These are phyloP conservation scores for Enteromius trimaculatus DNA, from an alignment of 2,797 vertebrate species.

Conservation along the genomic window DNA sequence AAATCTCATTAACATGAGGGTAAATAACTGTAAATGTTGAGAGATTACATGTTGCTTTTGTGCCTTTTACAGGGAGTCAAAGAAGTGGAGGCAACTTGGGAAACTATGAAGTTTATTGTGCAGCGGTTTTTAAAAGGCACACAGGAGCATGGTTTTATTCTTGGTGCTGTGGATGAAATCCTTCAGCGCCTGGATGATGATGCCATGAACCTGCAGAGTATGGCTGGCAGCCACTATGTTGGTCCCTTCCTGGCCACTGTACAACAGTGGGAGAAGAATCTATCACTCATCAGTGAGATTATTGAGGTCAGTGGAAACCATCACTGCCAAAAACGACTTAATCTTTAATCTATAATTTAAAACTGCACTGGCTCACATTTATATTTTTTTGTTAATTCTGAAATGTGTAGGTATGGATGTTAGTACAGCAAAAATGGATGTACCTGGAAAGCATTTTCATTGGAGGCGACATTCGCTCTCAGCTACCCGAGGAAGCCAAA, in stretches of 20 bases:
- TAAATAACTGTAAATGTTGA: not conserved
- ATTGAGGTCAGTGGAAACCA: conserved; percentile 83
- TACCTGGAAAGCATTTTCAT: conserved; percentile 97
- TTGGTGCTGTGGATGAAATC: conserved; percentile 89
- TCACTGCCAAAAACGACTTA: not conserved
- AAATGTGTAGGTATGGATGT: conserved; percentile 86
- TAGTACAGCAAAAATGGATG: conserved; percentile 98
- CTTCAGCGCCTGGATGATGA: conserved; percentile 89
- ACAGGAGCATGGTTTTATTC: conserved; percentile 85
- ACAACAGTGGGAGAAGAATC: conserved; percentile 89
- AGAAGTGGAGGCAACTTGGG: conserved; percentile 91
- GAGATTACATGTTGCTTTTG: conserved; percentile 28
- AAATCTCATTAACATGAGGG: not conserved
- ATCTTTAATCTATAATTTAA: not conserved
- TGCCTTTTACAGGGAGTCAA: conserved; percentile 83
- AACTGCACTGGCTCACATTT: not conserved
- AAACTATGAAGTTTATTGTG: conserved; percentile 87
- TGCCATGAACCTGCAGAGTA: conserved; percentile 90
- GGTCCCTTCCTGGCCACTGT: conserved; percentile 89
- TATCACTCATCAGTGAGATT: conserved; percentile 92
- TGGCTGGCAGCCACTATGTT: conserved; percentile 90
- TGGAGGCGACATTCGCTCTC: conserved; percentile 89
- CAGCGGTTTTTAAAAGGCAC: conserved; percentile 87
- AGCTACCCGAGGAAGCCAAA: conserved; percentile 92
- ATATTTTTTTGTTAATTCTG: not conserved